phyloP scores from a whole-genome alignment of 92 coral and sea anemone species.

The Bergia puertoricense region DNA sequence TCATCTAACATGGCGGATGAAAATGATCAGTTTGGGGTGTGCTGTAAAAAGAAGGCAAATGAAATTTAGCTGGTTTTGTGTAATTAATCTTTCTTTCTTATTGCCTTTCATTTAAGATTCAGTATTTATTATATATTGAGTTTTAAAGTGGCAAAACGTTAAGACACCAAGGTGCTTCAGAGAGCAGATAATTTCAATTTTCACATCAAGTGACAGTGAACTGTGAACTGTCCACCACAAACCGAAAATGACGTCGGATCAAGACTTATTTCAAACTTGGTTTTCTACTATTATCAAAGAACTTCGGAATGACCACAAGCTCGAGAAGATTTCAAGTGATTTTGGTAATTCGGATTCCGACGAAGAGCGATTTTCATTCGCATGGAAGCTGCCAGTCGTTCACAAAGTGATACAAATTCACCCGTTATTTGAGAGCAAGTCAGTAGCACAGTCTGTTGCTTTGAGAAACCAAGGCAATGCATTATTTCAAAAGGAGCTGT shows the following conservation, averaged over 20 bases:
- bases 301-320: slow-evolving; percentile 59
- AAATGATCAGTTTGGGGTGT: not conserved
- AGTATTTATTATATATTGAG: not conserved
- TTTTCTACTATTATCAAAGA: slow-evolving; percentile 57
- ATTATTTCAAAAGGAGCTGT: slow-evolving; percentile 65
- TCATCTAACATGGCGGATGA: not conserved
- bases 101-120: not conserved
- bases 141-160: not conserved
- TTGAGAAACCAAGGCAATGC: slow-evolving; percentile 83
- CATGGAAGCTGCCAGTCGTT: slow-evolving; percentile 60
- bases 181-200: not conserved
- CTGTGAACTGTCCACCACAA: too few relatives aligned
- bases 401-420: slow-evolving; percentile 61
- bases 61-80: too few relatives aligned
- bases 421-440: slow-evolving; percentile 62
- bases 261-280: slow-evolving; percentile 63
- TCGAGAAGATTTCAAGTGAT: slow-evolving; percentile 67
- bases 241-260: not conserved
- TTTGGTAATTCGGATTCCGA: slow-evolving; percentile 74
- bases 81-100: not conserved
- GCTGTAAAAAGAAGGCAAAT: not conserved
- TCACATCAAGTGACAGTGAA: not conserved
- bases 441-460: slow-evolving; percentile 60
- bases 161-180: not conserved
- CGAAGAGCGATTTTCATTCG: slow-evolving; percentile 73